Evolutionary conservation across 2,113 vertebrate species (phyloP).

Genomic region (Scophthalmus maximus): DNA sequence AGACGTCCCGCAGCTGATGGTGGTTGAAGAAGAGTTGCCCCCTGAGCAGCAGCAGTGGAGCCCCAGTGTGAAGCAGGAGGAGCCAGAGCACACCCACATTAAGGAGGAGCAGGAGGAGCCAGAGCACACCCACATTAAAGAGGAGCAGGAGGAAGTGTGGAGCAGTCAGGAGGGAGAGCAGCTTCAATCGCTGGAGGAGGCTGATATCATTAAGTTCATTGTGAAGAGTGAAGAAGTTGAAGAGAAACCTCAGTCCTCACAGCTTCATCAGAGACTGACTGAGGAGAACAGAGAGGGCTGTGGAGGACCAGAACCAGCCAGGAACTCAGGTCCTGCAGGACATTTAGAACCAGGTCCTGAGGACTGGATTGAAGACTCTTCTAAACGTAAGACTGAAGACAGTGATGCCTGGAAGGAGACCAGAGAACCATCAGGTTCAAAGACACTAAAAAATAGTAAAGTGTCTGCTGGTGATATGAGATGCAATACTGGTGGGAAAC

Average conservation of each 20-base stretch:
- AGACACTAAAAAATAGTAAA: too few species aligned
- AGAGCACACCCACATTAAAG: slow-evolving; percentile 13
- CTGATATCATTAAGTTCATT: not conserved
- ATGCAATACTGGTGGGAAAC: too few species aligned
- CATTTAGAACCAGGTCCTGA: not conserved
- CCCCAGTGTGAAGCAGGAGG: not conserved
- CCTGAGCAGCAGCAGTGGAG: slow-evolving; percentile 7
- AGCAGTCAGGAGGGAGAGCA: not conserved
- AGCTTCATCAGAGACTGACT: slow-evolving; percentile 4
- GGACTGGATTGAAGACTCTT: not conserved
- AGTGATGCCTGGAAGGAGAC: slow-evolving; percentile 2
- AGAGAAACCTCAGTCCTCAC: slow-evolving; percentile 18
- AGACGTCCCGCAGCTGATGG: not conserved
- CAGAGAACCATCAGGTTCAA: not conserved
- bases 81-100: not conserved
- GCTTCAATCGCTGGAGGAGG: not conserved
- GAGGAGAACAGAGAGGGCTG: not conserved
- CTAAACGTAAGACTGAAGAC: slow-evolving; percentile 29
- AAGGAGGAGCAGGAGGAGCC: slow-evolving; percentile 7
- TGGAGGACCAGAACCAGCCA: slow-evolving; percentile 5
- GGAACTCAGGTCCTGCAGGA: not conserved
- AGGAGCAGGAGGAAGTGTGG: slow-evolving; percentile 30
- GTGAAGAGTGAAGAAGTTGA: slow-evolving; percentile 37
- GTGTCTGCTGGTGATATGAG: too few species aligned
- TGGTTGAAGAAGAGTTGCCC: not conserved